Evolutionary conservation across 2,797 vertebrate genomes (phyloP).

Genomic region (Helarctos malayanus): DNA sequence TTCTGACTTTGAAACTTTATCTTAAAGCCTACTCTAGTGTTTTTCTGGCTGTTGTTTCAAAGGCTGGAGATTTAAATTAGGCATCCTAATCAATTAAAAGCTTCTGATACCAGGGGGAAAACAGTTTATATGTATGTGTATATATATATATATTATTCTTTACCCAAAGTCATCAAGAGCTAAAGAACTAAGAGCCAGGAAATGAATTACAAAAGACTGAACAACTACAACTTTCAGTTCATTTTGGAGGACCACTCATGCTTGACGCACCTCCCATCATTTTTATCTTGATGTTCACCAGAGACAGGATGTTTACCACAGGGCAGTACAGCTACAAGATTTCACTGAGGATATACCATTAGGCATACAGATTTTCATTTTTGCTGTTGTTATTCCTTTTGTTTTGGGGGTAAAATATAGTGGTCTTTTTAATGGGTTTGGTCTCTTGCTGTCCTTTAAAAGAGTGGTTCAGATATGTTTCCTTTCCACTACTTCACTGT

Average conservation of each 20-base stretch:
- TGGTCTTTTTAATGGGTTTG: not conserved
- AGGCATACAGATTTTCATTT: not conserved
- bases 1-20: conserved; percentile 30
- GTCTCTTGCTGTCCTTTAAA: not conserved
- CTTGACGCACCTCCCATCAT: not conserved
- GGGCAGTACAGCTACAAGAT: not conserved
- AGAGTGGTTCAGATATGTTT: not conserved
- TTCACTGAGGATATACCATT: not conserved
- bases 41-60: not conserved
- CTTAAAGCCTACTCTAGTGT: not conserved
- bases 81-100: conserved; percentile 67
- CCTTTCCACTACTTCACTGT: not conserved
- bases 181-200: conserved; percentile 35
- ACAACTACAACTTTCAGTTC: not conserved
- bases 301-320: not conserved
- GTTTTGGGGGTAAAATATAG: not conserved
- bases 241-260: not conserved
- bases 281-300: not conserved
- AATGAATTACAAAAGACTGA: not conserved
- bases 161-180: not conserved
- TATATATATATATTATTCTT: not conserved
- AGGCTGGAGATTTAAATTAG: conserved; percentile 45
- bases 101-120: not conserved
- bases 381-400: not conserved
- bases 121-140: too few relatives aligned